Base-by-base conservation (phyloP, 1,140 invertebrate species). In the Hylaeus volcanicus region DNA sequence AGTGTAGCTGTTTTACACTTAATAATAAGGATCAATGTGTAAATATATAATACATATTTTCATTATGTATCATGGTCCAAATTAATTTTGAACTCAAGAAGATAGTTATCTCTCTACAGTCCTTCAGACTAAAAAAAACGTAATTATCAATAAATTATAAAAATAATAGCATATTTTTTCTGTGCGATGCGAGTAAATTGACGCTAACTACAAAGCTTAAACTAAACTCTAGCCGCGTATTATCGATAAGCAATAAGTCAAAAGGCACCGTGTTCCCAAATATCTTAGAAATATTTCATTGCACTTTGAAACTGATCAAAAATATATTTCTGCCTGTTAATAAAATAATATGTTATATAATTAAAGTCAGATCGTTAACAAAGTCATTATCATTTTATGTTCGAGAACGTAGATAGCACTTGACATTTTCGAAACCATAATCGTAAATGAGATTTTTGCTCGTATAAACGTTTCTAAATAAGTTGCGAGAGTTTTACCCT, bases 251-350 rank as follows among this genome's bases (percentile, higher is more conserved):
- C 56, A 39, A 15, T 72, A 78, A 72, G 66, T 78, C 68, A 78
- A 78, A 78, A 78, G 75, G 75, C 75, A 78, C 75, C 75, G 51
- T 78, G 75, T 78, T 78, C 58, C 64, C 68, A 68, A 72, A 72
- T 78, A 78, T 78, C 75, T 71, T 78, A 72, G 3, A 78, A 61
- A 78, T 78, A 78, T 51, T 51, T 78, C 56, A 72, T 78, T 78
- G 75, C 75, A 78, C 75, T 70, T 78, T 63, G 41, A 63, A 78
- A 63, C 56, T 43, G n/a, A 72, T 77, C 26, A 51, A 70, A 26
- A 70, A 70, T 26, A 48, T 70, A 61, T 51, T 63, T 63, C n/a
- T 51, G 15, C 39, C 39, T 12, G 37, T 26, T 63, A 70, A 26
- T 71, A 63, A 79, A 48, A 65, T 65, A 61, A 74, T 65, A 74